phyloP scores from a whole-genome alignment of 2,888 invertebrate genomes.

The Branchipolynoe longqiensis region DNA sequence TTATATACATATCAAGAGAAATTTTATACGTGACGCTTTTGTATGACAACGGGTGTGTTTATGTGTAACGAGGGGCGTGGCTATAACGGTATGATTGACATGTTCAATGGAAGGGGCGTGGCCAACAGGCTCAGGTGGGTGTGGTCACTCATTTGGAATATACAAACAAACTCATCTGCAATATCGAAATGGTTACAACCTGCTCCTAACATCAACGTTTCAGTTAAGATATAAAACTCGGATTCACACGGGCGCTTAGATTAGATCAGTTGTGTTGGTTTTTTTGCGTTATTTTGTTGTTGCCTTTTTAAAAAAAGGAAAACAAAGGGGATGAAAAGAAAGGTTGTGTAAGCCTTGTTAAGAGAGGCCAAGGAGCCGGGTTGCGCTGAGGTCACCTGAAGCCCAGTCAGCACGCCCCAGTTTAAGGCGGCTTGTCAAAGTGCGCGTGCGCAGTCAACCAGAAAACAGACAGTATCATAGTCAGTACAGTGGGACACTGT shows the following conservation, averaged over 20 bases:
- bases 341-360: neutral
- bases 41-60: slow-evolving; percentile 51
- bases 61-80: slow-evolving; percentile 54
- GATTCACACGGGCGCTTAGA: no score
- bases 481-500: slow-evolving; percentile 38
- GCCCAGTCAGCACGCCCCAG: slow-evolving; percentile 36
- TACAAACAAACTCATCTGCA: slow-evolving; percentile 26
- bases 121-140: slow-evolving; percentile 45
- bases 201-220: slow-evolving; percentile 10
- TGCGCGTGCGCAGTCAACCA: slow-evolving; percentile 41
- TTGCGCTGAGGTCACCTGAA: slow-evolving; percentile 19
- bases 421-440: slow-evolving; percentile 51
- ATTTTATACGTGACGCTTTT: slow-evolving; percentile 33
- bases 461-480: slow-evolving; percentile 26
- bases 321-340: neutral
- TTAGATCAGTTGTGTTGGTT: no score
- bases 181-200: slow-evolving; percentile 18
- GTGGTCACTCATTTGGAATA: slow-evolving; percentile 19
- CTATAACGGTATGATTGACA: slow-evolving; percentile 54
- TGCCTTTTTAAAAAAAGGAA: no score
- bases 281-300: no score
- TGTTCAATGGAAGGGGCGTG: slow-evolving; percentile 50
- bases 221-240: slow-evolving; percentile 13
- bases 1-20: slow-evolving; percentile 49
- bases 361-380: slow-evolving; percentile 13